Evolutionary conservation across 2,113 vertebrate genomes (phyloP).

Genomic region (Myotis brandtii): DNA sequence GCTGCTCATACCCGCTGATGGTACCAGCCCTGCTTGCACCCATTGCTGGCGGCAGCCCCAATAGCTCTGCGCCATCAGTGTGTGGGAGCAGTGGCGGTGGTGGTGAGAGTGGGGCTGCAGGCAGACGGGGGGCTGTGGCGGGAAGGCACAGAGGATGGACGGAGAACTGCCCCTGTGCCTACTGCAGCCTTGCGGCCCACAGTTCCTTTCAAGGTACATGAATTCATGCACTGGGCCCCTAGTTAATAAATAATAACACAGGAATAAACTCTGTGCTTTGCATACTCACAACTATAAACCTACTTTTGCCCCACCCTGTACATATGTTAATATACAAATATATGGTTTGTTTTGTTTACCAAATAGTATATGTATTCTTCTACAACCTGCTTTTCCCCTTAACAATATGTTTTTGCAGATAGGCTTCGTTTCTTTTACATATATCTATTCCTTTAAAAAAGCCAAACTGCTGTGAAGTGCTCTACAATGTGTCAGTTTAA

Average conservation of each 20-base stretch:
- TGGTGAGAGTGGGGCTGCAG: too few relatives aligned
- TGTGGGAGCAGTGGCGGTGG: too few relatives aligned
- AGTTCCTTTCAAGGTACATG: too few relatives aligned
- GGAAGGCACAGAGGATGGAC: too few relatives aligned
- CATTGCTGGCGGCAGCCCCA: too few relatives aligned
- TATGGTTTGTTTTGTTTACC: neutral
- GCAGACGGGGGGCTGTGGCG: too few relatives aligned
- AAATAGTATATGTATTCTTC: neutral
- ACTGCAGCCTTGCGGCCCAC: too few relatives aligned
- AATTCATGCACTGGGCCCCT: neutral
- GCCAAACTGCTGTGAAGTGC: neutral
- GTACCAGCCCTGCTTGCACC: too few relatives aligned
- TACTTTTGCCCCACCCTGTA: neutral
- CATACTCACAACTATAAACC: neutral
- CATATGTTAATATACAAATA: neutral
- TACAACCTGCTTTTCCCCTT: neutral
- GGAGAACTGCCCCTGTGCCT: too few relatives aligned
- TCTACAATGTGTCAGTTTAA: neutral
- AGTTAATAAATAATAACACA: neutral
- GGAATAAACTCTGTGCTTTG: neutral
- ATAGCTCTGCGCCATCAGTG: too few relatives aligned
- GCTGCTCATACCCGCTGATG: too few relatives aligned
- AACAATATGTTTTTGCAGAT: constrained; percentile 1
- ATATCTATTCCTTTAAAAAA: neutral
- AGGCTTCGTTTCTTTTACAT: neutral